A percentile compares a stretch with the other conserved stretches of the same genome.
These are phyloP conservation scores for Fopius arisanus DNA, from an alignment of 1,140 invertebrate genomes.

Conservation along the genomic window DNA sequence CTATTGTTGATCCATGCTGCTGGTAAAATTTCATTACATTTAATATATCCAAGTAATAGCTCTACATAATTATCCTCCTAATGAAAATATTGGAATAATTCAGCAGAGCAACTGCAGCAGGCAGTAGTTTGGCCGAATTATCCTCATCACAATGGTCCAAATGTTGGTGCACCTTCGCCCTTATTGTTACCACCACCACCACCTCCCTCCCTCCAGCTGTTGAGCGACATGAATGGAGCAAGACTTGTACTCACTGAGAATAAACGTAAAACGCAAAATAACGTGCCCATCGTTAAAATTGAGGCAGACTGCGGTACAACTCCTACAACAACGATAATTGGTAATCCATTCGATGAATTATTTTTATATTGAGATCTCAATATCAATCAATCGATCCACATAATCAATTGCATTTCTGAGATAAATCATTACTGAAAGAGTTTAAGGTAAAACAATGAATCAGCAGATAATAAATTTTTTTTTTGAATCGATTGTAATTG, in stretches of 20 bases:
- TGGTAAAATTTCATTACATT: conserved; percentile 59
- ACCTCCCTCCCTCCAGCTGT: conserved; percentile 70
- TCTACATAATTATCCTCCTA: neutral
- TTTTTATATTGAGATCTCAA: too few species aligned
- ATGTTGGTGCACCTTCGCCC: conserved; percentile 65
- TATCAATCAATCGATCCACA: neutral
- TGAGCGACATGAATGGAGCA: conserved; percentile 68
- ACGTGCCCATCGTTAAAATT: conserved; percentile 73
- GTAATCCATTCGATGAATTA: too few species aligned
- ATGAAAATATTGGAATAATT: conserved; percentile 20
- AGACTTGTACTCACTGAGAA: conserved; percentile 62
- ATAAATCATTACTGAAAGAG: too few species aligned
- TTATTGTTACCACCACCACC: conserved; percentile 69
- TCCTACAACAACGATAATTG: conserved; percentile 58
- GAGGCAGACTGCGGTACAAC: conserved; percentile 66
- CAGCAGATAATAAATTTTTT: neutral
- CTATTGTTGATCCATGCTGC: conserved; percentile 79
- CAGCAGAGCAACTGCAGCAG: conserved; percentile 76
- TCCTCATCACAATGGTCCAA: conserved; percentile 60
- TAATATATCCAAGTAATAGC: neutral
- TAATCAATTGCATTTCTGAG: too few species aligned
- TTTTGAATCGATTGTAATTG: neutral
- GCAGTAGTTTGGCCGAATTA: conserved; percentile 78
- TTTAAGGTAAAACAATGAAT: neutral
- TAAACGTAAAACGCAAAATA: conserved; percentile 69